Percentiles rank a stretch among this genome's conserved stretches.
phyloP scores from a whole-genome alignment of 2,888 invertebrate species.

The Leucophora obtusa region DNA sequence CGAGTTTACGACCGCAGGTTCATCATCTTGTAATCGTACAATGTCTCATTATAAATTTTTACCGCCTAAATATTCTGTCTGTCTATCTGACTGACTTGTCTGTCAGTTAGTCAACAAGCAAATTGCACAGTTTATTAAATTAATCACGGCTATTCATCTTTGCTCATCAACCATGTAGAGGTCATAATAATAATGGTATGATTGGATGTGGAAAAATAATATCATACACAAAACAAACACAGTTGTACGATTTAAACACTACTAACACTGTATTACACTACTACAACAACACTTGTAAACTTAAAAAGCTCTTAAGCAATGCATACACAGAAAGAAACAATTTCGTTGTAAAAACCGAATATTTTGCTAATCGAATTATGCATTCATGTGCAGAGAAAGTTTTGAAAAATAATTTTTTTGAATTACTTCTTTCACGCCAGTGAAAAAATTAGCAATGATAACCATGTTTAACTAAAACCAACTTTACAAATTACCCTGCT shows the following conservation, averaged over 20 bases:
- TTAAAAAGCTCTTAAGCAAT: background rate
- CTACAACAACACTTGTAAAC: background rate
- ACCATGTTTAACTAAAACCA: too few relatives aligned
- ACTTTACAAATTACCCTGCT: too few relatives aligned
- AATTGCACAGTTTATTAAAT: constrained; percentile 68
- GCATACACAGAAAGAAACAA: too few relatives aligned
- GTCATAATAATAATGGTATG: constrained; percentile 18
- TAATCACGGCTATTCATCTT: constrained; percentile 67
- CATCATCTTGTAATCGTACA: constrained; percentile 1
- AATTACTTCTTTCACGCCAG: too few relatives aligned
- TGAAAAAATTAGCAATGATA: too few relatives aligned
- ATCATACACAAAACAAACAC: background rate
- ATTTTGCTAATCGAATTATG: too few relatives aligned
- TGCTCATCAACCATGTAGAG: constrained; percentile 60
- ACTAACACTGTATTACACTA: background rate
- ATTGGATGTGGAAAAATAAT: background rate
- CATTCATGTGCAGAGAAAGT: too few relatives aligned
- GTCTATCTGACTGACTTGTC: background rate
- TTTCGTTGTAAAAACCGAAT: too few relatives aligned
- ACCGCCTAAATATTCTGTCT: constrained; percentile 7
- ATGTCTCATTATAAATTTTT: constrained; percentile 17
- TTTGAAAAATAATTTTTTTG: too few relatives aligned
- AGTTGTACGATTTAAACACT: background rate
- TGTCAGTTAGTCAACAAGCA: constrained; percentile 42
- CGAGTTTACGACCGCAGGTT: constrained; percentile 28